These are phyloP conservation scores for Leuciscus waleckii DNA, from an alignment of 2,797 vertebrate species.

Conservation along the genomic window DNA sequence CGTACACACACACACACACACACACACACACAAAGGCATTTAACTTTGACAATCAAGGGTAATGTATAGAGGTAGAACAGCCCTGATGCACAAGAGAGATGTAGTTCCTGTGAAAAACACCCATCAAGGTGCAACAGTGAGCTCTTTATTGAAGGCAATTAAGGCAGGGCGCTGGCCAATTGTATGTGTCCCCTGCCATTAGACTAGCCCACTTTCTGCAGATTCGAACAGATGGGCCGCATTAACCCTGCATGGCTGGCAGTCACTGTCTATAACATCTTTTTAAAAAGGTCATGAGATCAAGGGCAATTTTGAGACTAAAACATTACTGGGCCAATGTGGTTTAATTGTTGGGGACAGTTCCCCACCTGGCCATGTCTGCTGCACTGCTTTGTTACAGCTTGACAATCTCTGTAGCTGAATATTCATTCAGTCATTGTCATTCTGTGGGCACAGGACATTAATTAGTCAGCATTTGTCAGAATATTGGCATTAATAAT, in stretches of 20 bases:
- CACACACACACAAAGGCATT: conserved; percentile 7
- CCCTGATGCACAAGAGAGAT: background rate
- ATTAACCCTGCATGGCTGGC: conserved; percentile 58
- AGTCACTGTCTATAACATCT: conserved; percentile 45
- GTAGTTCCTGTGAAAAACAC: conserved; percentile 9
- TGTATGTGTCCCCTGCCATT: conserved; percentile 56
- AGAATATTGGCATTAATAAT: conserved; percentile 43
- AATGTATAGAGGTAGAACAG: conserved; percentile 33
- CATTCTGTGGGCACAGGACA: conserved; percentile 1
- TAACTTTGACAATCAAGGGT: conserved; percentile 15
- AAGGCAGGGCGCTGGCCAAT: conserved; percentile 54
- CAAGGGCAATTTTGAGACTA: conserved; percentile 56
- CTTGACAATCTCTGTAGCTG: background rate
- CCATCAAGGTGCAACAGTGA: conserved; percentile 49
- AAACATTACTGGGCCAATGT: conserved; percentile 45
- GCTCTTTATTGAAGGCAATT: conserved; percentile 63
- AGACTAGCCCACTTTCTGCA: conserved; percentile 52
- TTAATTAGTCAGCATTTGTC: conserved; percentile 52
- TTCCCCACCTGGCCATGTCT: conserved; percentile 40
- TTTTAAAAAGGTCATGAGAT: conserved; percentile 53
- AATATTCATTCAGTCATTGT: conserved; percentile 29
- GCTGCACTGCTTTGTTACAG: conserved; percentile 5
- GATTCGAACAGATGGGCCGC: conserved; percentile 59
- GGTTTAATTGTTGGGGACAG: conserved; percentile 52
- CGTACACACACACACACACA: background rate